These are phyloP conservation scores for Dreissena rostriformis DNA, from an alignment of 1,140 invertebrate species.

Conservation along the genomic window DNA sequence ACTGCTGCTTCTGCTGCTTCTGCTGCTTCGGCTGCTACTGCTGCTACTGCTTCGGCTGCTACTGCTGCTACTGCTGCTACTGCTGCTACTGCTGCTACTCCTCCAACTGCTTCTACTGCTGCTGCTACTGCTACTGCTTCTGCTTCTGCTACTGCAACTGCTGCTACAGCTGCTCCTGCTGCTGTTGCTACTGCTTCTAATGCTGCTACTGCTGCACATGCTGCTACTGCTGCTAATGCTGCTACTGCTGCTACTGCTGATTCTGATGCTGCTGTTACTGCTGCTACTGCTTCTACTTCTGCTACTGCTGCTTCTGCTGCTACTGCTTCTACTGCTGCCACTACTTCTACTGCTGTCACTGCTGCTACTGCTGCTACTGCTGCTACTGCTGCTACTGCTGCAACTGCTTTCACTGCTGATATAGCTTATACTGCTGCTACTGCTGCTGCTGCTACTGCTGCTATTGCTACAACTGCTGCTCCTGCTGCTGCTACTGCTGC, in stretches of 20 bases:
- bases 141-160: slow-evolving; percentile 23
- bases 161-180: slow-evolving; percentile 13
- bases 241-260: background rate
- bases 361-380: slow-evolving; percentile 11
- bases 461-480: background rate
- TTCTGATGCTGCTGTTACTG: slow-evolving; percentile 10
- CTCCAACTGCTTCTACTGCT: background rate
- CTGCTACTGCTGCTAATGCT: slow-evolving; percentile 9
- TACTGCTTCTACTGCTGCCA: slow-evolving; percentile 20
- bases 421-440: slow-evolving; percentile 13
- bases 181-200: slow-evolving; percentile 1
- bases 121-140: background rate
- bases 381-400: background rate
- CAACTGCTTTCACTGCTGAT: slow-evolving; percentile 8
- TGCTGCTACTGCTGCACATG: background rate
- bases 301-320: slow-evolving; percentile 25
- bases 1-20: slow-evolving; percentile 17
- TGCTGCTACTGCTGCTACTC: background rate
- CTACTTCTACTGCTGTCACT: background rate
- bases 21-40: slow-evolving; percentile 8
- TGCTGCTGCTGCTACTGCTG: slow-evolving; percentile 3
- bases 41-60: background rate
- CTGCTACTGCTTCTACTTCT: slow-evolving; percentile 20
- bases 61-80: background rate
- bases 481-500: slow-evolving; percentile 6